phyloP scores from a whole-genome alignment of 1,140 invertebrate genomes.

The Lycorma delicatula region DNA sequence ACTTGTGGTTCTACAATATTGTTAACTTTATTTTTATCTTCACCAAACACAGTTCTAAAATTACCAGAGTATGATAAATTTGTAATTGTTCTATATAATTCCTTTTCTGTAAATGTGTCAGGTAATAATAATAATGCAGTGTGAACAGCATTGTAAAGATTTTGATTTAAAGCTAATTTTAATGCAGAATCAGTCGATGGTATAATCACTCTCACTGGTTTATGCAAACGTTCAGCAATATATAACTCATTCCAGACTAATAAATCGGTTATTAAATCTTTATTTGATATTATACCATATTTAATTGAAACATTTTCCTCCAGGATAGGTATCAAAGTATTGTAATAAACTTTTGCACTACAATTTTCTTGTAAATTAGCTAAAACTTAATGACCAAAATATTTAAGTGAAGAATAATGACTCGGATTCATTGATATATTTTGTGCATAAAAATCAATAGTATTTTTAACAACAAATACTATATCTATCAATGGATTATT shows the following conservation, averaged over 20 bases:
- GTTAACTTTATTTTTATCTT: constrained; percentile 89
- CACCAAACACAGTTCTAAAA: constrained; percentile 94
- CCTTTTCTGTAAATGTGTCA: constrained; percentile 77
- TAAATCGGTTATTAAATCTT: constrained; percentile 78
- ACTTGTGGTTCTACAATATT: constrained; percentile 89
- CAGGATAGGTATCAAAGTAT: constrained; percentile 77
- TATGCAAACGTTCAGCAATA: constrained; percentile 89
- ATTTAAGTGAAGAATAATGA: constrained; percentile 80
- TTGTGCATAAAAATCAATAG: constrained; percentile 70
- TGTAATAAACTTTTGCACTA: constrained; percentile 89
- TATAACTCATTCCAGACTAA: constrained; percentile 91
- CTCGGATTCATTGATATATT: constrained; percentile 74
- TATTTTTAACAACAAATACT: constrained; percentile 82
- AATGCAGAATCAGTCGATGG: constrained; percentile 41
- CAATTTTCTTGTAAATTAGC: constrained; percentile 70
- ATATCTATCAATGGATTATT: constrained; percentile 83
- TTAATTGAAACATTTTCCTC: constrained; percentile 72
- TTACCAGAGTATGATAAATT: constrained; percentile 91
- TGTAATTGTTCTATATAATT: constrained; percentile 80
- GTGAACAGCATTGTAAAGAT: constrained; percentile 81
- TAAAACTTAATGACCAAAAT: constrained; percentile 64
- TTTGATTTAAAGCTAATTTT: constrained; percentile 58
- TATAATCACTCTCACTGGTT: constrained; percentile 68
- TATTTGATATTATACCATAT: constrained; percentile 86
- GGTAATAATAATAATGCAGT: constrained; percentile 77